Conservation (phyloP, 2,888 invertebrate genomes). For the Schizaphis graminum region DNA sequence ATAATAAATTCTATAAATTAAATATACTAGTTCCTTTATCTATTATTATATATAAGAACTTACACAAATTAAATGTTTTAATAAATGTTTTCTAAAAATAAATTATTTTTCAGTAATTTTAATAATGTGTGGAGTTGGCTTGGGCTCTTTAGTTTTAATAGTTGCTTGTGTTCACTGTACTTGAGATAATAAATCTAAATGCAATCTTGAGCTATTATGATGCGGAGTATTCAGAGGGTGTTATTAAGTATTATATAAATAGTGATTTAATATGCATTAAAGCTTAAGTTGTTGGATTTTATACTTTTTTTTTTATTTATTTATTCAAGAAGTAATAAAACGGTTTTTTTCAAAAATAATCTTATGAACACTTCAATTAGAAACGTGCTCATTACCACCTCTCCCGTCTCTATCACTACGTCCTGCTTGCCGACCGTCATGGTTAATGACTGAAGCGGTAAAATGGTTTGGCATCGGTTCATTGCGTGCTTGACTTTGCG, state of each 20-base stretch:
- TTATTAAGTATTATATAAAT: not conserved
- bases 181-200: not conserved
- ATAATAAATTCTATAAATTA: not conserved
- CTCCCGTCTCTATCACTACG: not conserved
- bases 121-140: not conserved
- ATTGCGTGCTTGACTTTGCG: slow-evolving; percentile 4
- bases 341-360: not conserved
- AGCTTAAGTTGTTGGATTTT: not conserved
- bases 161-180: not conserved
- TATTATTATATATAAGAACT: not conserved
- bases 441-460: not conserved
- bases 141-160: not conserved
- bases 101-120: not conserved
- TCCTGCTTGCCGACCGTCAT: not conserved
- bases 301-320: not conserved
- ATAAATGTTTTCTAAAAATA: not conserved
- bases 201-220: not conserved
- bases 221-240: not conserved
- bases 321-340: not conserved
- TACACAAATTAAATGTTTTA: not conserved
- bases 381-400: not conserved
- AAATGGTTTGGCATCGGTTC: slow-evolving; percentile 39
- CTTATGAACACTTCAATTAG: slow-evolving; percentile 19
- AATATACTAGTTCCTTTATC: not conserved
- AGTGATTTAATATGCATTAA: not conserved